A percentile compares a stretch with the other conserved stretches of the same genome.
phyloP scores from a whole-genome alignment of 2,888 invertebrate species.

The Subacronicta megacephala region DNA sequence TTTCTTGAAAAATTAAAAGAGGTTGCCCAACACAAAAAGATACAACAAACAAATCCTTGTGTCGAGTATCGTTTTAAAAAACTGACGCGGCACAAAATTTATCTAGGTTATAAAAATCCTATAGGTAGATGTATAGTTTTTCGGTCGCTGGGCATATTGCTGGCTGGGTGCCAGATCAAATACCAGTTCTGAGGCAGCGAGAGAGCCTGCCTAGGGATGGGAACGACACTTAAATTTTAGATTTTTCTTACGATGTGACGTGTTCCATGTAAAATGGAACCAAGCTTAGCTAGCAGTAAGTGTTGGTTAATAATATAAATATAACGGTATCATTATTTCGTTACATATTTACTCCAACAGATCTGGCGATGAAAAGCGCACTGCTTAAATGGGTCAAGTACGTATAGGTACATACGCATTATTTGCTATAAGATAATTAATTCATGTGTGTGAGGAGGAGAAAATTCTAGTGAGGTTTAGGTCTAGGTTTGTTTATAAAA shows the following conservation, averaged over 20 bases:
- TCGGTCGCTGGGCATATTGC: conserved; percentile 76
- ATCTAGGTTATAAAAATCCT: conserved; percentile 80
- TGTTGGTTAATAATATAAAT: conserved; percentile 7
- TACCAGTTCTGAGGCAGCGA: conserved; percentile 68
- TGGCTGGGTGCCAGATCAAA: conserved; percentile 81
- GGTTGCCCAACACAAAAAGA: background rate
- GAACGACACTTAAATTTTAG: conserved; percentile 80
- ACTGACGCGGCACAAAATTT: conserved; percentile 52
- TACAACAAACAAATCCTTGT: background rate
- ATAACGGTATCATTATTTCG: no score
- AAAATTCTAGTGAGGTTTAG: no score
- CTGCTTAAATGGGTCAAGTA: no score
- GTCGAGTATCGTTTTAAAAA: background rate
- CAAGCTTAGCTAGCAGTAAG: conserved; percentile 3
- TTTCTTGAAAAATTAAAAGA: no score
- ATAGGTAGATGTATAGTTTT: conserved; percentile 75
- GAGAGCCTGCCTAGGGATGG: conserved; percentile 64
- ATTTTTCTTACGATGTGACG: conserved; percentile 62
- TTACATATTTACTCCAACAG: no score
- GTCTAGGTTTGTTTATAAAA: no score
- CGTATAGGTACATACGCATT: no score
- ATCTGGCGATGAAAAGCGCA: conserved; percentile 2
- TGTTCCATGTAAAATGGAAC: conserved; percentile 39
- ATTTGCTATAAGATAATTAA: no score
- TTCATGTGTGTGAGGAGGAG: no score